Conservation (phyloP, 2,888 invertebrate genomes). For the Eumacrocentrus americanus region DNA sequence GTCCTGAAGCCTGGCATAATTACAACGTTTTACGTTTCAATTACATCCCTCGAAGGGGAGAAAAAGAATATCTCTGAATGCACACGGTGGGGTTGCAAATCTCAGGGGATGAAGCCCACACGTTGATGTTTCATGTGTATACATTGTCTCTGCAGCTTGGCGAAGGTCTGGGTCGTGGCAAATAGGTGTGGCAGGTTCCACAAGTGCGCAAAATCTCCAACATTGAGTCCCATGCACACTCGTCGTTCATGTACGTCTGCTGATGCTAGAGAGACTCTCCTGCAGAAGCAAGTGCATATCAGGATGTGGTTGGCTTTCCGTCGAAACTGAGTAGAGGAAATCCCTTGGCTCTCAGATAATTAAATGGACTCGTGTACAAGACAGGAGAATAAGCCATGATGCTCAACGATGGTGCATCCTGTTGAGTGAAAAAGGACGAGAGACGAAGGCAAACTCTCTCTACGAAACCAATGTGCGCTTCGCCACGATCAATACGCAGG, state of each 20-base stretch:
- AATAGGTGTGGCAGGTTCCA: slow-evolving; percentile 17
- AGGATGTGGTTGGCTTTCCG: slow-evolving; percentile 4
- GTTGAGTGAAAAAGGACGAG: slow-evolving; percentile 4
- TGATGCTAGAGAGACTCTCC: no score
- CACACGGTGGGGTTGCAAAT: background rate
- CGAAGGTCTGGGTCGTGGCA: slow-evolving; percentile 16
- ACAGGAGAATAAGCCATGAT: slow-evolving; percentile 1
- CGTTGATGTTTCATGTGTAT: background rate
- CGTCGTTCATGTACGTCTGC: background rate
- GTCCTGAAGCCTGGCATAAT: background rate
- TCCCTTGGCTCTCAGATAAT: background rate
- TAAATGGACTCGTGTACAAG: slow-evolving; percentile 9
- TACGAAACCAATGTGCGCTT: slow-evolving; percentile 53
- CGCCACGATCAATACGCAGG: slow-evolving; percentile 57
- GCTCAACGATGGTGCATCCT: slow-evolving; percentile 2
- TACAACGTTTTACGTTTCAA: background rate
- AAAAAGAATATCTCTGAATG: background rate
- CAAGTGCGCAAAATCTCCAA: slow-evolving; percentile 22
- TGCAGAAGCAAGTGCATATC: background rate
- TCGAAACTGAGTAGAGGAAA: background rate
- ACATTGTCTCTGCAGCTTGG: background rate
- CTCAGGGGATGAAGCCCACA: background rate
- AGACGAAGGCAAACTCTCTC: slow-evolving; percentile 15
- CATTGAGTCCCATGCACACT: background rate
- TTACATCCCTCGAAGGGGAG: background rate